Conservation (phyloP, 2,888 invertebrate species). For the Erebia palarica region DNA sequence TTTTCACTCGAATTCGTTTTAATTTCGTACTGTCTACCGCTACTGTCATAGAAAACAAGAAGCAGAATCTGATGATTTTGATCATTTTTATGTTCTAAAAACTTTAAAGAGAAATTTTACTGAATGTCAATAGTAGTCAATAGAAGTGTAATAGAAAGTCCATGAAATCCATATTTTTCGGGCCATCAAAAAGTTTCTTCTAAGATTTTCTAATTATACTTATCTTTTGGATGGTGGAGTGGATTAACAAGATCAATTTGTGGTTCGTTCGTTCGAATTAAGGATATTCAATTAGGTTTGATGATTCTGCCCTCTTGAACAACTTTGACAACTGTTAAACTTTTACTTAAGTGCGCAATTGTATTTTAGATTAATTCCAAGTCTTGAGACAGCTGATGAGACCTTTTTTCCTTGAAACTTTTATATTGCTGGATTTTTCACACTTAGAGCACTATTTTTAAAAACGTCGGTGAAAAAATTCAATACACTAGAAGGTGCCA, state of each 20-base stretch:
- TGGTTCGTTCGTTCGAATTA: background rate
- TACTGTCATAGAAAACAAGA: background rate
- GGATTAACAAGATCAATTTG: background rate
- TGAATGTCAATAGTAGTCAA: too few species aligned
- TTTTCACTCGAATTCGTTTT: background rate
- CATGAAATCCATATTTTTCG: too few species aligned
- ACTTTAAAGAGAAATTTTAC: too few species aligned
- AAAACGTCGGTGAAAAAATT: too few species aligned
- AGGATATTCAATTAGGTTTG: background rate
- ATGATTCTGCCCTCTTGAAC: background rate
- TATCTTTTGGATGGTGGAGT: background rate
- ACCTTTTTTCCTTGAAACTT: background rate
- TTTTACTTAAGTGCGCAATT: background rate
- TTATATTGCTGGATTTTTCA: background rate
- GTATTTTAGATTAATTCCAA: slow-evolving; percentile 1
- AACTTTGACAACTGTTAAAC: background rate
- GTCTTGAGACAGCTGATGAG: background rate
- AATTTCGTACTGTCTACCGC: background rate
- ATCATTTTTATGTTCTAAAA: too few species aligned
- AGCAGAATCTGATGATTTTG: background rate
- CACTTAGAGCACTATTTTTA: background rate
- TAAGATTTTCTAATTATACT: background rate
- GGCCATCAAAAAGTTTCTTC: too few species aligned
- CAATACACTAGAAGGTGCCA: too few species aligned
- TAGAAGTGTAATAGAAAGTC: too few species aligned